Conservation (phyloP, 2,797 vertebrate species). For the Halcyon leucocephala region DNA sequence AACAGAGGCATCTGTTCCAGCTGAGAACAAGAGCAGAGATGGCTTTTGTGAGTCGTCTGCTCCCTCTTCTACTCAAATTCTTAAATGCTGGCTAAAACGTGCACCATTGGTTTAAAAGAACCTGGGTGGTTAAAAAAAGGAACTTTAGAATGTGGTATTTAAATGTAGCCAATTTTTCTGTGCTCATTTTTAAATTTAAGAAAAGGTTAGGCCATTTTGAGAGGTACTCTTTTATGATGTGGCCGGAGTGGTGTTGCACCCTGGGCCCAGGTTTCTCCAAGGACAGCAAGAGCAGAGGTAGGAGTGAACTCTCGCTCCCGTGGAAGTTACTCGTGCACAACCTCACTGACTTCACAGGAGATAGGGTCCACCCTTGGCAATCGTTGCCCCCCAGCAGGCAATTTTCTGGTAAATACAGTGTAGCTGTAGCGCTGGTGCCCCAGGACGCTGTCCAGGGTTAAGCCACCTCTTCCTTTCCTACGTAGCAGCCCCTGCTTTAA, state of each 20-base stretch:
- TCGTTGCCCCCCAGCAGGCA: background rate
- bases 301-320: background rate
- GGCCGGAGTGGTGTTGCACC: background rate
- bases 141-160: background rate
- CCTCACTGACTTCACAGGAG: background rate
- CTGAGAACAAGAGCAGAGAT: background rate
- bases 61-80: background rate
- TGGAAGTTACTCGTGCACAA: background rate
- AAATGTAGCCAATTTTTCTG: background rate
- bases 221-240: background rate
- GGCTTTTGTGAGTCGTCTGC: background rate
- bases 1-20: background rate
- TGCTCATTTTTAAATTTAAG: background rate
- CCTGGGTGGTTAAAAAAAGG: background rate
- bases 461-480: background rate
- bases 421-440: background rate
- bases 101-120: background rate
- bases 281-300: background rate
- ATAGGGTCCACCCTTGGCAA: background rate
- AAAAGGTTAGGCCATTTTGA: background rate
- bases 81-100: background rate
- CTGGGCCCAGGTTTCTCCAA: background rate
- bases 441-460: fast-evolving
- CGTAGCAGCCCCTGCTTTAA: background rate
- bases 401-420: background rate